Conservation (phyloP, 2,888 invertebrate species). For the Nudaria mundana region DNA sequence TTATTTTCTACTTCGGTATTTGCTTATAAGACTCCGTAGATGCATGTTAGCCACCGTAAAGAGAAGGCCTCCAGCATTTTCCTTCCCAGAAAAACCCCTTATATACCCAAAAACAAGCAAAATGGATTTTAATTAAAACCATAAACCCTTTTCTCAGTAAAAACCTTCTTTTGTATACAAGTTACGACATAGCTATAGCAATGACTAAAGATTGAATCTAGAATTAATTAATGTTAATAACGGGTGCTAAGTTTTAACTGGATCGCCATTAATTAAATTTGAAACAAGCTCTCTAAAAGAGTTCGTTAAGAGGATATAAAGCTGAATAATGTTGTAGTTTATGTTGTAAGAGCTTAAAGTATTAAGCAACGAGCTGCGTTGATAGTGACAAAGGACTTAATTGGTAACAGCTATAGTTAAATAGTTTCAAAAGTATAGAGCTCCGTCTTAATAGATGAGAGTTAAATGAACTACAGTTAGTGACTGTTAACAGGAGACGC, state of each 20-base stretch:
- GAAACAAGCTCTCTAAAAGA: conserved; percentile 52
- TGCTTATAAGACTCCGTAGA: no score
- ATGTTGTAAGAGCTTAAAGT: conserved; percentile 67
- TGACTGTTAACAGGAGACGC: conserved; percentile 8
- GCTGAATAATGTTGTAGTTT: conserved; percentile 61
- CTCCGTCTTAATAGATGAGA: conserved; percentile 1
- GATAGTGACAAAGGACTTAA: conserved; percentile 68
- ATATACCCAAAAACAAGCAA: no score
- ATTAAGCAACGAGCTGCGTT: conserved; percentile 59
- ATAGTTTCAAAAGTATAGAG: conserved; percentile 43
- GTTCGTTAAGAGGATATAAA: conserved; percentile 59
- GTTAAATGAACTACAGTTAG: conserved; percentile 10
- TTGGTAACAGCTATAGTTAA: conserved; percentile 58
- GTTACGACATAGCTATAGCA: conserved; percentile 13
- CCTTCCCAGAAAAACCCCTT: no score
- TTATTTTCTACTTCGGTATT: no score
- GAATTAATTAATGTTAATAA: conserved; percentile 32
- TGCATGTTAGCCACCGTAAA: no score
- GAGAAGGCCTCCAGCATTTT: no score
- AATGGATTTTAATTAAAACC: no score
- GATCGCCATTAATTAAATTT: conserved; percentile 59
- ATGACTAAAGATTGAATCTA: conserved; percentile 21
- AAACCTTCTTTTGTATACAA: conserved; percentile 9
- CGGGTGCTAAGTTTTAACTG: conserved; percentile 32
- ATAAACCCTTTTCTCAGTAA: neutral